Evolutionary conservation across 2,797 vertebrate species (phyloP), one percentile per base, ranked within the genome.

Genomic region (Ctenosaura bakeri): DNA sequence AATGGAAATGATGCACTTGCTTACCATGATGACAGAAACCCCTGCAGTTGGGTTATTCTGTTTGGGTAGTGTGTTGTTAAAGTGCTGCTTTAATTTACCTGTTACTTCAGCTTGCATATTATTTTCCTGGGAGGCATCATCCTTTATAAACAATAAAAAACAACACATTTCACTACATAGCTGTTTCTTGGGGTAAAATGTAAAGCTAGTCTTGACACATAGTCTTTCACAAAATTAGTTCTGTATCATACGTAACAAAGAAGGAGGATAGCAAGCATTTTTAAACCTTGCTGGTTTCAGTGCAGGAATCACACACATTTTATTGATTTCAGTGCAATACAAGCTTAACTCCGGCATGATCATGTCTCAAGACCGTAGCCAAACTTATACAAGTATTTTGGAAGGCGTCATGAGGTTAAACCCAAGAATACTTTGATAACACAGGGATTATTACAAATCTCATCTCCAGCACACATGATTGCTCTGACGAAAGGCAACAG

Each of bases 71-170:
- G 98, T 97, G 90, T 98, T 98, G 96, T 98, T 98, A 97, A 99
- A 99, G 98, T 99, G 99, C 96, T 98, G 98, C 96, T 98, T 99
- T 94, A 99, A 98, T 98, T 99, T 99, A 98, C 98, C 98, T 97
- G 98, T 98, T 92, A 99, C 98, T 96, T 99, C 98, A 91, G 97
- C 98, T 96, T 99, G 98, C 98, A 99, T 99, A 96, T 99, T 99
- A 96, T 98, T 98, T 96, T 98, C 98, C 94, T 97, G 96, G 93
- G 98, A 97, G 56, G 96, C 95, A 56, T 99, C 98, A 46, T 99
- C 98, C 98, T 99, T 86, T 20, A 1, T n/a, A 85, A 95, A 74
- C 50, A 16, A 56, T 86, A 91, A 38, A 46, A 87, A 1, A 94
- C 20, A 14, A 59, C 6, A 71, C 42, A 24, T 71, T 9, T 86